Percentiles rank a stretch among this genome's conserved stretches.
Evolutionary conservation across 2,888 invertebrate genomes (phyloP).

Genomic region (Cybosia mesomella): DNA sequence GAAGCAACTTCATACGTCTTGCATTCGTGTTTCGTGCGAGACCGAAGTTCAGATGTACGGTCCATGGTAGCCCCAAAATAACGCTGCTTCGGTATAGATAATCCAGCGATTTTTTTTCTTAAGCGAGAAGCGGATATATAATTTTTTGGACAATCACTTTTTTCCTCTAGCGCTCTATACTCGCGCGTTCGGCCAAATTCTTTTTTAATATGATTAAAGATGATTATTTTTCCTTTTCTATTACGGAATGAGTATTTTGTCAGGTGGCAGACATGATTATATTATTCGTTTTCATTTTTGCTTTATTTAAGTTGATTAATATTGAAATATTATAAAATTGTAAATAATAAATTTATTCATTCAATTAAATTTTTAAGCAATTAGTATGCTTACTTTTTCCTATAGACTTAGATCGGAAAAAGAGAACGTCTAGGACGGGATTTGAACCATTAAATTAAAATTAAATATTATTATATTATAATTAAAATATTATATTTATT

Average conservation of each 20-base stretch:
- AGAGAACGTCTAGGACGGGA: too few species aligned
- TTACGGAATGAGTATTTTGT: neutral
- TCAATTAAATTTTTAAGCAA: too few species aligned
- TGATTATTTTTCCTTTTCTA: neutral
- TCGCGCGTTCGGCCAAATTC: constrained; percentile 10
- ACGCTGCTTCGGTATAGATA: constrained; percentile 37
- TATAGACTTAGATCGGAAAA: too few species aligned
- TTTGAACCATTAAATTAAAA: too few species aligned
- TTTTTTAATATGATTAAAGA: constrained; percentile 5
- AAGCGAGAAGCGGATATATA: constrained; percentile 41
- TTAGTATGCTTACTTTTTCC: too few species aligned
- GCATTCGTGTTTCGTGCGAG: neutral
- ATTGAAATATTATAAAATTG: too few species aligned
- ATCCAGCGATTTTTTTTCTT: constrained; percentile 40
- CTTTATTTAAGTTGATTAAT: too few species aligned
- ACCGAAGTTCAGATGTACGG: neutral
- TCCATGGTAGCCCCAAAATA: constrained; percentile 23
- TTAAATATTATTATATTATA: too few species aligned
- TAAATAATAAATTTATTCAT: too few species aligned
- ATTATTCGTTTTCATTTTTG: neutral
- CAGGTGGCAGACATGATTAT: constrained; percentile 2
- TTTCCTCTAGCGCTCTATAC: constrained; percentile 14
- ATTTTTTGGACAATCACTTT: constrained; percentile 23
- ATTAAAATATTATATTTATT: too few species aligned
- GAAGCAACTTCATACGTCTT: neutral